Base-by-base conservation (phyloP, 2,113 vertebrate genomes). In the Zingel zingel region DNA sequence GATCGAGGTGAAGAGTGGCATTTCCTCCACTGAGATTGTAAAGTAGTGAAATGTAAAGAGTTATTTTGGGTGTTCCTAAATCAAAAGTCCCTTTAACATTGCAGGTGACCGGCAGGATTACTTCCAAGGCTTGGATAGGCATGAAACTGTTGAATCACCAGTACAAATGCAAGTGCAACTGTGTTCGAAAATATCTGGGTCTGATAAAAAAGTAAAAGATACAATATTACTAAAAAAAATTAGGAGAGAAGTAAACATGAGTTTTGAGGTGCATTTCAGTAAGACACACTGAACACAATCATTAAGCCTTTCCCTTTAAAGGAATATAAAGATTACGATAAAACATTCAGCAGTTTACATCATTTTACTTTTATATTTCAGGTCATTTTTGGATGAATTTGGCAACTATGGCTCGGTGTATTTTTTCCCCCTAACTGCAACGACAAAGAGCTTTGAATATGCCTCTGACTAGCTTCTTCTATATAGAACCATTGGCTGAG, bases 21-120 rank as follows among this genome's bases (percentile, higher is more conserved):
- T 48, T 77, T 47, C 39, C 63, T 57, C 63, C 63, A 7, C 51
- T 50, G 63, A 67, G 63, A 58, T 1, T 61, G 7, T 12, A 18
- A 8, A 66, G 39, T 9, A 45, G 62, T 43, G 19, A 63, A 39
- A 33, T 36, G 48, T 18, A 2, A 19, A 16, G 25, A 73, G 72
- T 75, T 75, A 54, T 64, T 63, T 63, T 75, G 21, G 72, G 48
- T 39, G 21, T 62, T 50, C 19, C 18, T 16, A 16, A 50, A 62
- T 62, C 19, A 74, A 62, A 74, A 23, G 59, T 64, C n/a, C 48
- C n/a, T 54, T 54, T 15, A 14, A 19, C 39, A 61, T 16, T 30
- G 21, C 8, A 13, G 57, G 27, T 74, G 27, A 74, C 45, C 21
- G 8, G 45, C 43, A 50, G 57, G 71, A 74, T 13, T 14, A 6